These are phyloP conservation scores for Muscidifurax raptorellus DNA, from an alignment of 1,140 invertebrate genomes.

Conservation along the genomic window DNA sequence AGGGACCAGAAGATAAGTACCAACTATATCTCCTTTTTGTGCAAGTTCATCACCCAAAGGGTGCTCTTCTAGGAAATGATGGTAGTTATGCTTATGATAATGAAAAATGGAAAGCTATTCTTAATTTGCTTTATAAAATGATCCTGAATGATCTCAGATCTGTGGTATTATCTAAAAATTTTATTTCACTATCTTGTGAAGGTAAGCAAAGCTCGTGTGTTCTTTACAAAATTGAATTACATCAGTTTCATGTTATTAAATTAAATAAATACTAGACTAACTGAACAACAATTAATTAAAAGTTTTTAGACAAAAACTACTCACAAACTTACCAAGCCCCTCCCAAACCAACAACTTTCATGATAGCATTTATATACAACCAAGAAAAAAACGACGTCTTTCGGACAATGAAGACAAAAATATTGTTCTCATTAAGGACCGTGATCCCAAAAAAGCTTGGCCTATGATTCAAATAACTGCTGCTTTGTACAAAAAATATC, in stretches of 20 bases:
- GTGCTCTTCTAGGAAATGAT: constrained; percentile 53
- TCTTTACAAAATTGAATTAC: neutral
- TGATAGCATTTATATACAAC: constrained; percentile 39
- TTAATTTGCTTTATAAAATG: constrained; percentile 59
- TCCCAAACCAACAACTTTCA: constrained; percentile 20
- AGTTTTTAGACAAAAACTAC: constrained; percentile 63
- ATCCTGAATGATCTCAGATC: constrained; percentile 61
- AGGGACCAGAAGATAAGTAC: constrained; percentile 62
- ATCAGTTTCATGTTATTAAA: neutral
- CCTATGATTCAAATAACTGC: constrained; percentile 62
- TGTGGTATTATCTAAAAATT: constrained; percentile 52
- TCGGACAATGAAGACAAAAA: constrained; percentile 52
- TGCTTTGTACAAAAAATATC: constrained; percentile 68
- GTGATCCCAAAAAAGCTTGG: constrained; percentile 57
- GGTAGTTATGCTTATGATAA: constrained; percentile 58
- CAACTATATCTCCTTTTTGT: constrained; percentile 63
- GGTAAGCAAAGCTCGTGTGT: constrained; percentile 50
- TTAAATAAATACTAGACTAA: constrained; percentile 16
- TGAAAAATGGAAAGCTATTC: constrained; percentile 61
- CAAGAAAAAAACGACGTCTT: constrained; percentile 58
- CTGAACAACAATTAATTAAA: neutral
- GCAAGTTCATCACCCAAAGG: constrained; percentile 66
- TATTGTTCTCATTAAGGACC: constrained; percentile 57
- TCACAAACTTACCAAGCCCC: constrained; percentile 48
- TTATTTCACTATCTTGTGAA: constrained; percentile 62